Percentiles rank a stretch among this genome's conserved stretches.
Evolutionary conservation across 2,888 invertebrate genomes (phyloP).

Genomic region (Reticulitermes lucifugus): DNA sequence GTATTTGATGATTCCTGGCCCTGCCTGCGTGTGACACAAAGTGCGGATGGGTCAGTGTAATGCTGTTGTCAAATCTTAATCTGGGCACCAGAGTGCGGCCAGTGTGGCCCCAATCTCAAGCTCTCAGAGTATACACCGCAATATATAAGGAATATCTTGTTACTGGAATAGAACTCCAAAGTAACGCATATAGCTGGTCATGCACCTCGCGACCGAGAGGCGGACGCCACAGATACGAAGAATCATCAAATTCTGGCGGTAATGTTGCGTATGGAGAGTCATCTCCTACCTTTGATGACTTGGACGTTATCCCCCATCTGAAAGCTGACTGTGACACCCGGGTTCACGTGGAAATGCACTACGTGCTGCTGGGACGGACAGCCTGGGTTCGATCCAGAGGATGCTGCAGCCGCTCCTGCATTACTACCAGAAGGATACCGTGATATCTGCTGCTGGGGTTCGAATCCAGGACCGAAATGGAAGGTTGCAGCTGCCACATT

Average conservation of each 20-base stretch:
- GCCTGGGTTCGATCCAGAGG: constrained; percentile 57
- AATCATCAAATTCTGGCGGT: not conserved
- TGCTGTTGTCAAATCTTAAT: no score
- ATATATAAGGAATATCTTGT: no score
- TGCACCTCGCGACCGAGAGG: no score
- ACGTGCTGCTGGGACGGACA: constrained; percentile 67
- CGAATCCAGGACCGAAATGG: constrained; percentile 69
- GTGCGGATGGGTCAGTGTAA: no score
- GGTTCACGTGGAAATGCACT: constrained; percentile 80
- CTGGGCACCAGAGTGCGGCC: no score
- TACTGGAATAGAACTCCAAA: no score
- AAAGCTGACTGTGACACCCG: constrained; percentile 81
- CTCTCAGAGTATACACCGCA: no score
- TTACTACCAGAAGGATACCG: constrained; percentile 58
- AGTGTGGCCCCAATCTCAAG: no score
- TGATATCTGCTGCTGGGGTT: constrained; percentile 64
- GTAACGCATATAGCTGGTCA: no score
- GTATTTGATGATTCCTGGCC: no score
- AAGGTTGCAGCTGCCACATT: constrained; percentile 63
- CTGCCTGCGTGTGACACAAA: no score
- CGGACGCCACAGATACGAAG: no score
- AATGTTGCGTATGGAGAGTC: constrained; percentile 56
- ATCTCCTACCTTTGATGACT: constrained; percentile 75
- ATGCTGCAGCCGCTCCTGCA: constrained; percentile 50
- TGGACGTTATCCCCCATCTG: constrained; percentile 81